Base-by-base conservation (phyloP, 2,888 invertebrate species). In the Phalera bucephala region DNA sequence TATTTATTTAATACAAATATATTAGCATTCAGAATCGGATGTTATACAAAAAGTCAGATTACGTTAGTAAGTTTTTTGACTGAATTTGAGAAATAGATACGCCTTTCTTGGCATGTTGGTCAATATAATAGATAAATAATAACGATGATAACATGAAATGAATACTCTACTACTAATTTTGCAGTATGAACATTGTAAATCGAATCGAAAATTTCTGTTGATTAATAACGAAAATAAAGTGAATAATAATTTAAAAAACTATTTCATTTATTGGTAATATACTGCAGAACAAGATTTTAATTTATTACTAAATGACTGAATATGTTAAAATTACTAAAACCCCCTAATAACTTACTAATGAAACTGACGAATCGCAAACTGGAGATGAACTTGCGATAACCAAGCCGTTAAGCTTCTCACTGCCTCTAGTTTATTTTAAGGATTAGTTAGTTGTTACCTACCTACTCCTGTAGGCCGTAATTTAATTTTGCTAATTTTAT, bases 1-100 rank as follows among this genome's bases (percentile, higher is more conserved):
- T 83, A 84, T 84, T 84, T 80, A 80, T 68, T 70, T 64, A 60
- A 48, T 46, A 47, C 32, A 44, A 40, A 33, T 42, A 33, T 28
- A 35, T 49, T 31, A 43, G 34, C 44, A 42, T 38, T 40, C 34
- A 15, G 25, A 9, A 20, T 13, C 13, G 23, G 31, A 39, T 25
- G 25, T 25, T 25, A 25, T 12, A 25, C 10, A 4, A 3, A 22
- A 3, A 8, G 57, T 52, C 58, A 49, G 52, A 38, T 45, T 32
- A 28, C 26, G 10, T 44, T 45, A 47, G 45, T 30, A 32, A 35
- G 29, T 39, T 38, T 12, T 21, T 2, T 21, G 7, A 5, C n/a
- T n/a, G 2, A 10, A 4, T 11, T 25, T 11, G 2, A n/a, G n/a
- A n/a, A 3, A 17, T 17, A 3, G 17, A 5, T 17, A 17, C 3